Conservation (phyloP, 2,888 invertebrate species). For the Phortica okadai region DNA sequence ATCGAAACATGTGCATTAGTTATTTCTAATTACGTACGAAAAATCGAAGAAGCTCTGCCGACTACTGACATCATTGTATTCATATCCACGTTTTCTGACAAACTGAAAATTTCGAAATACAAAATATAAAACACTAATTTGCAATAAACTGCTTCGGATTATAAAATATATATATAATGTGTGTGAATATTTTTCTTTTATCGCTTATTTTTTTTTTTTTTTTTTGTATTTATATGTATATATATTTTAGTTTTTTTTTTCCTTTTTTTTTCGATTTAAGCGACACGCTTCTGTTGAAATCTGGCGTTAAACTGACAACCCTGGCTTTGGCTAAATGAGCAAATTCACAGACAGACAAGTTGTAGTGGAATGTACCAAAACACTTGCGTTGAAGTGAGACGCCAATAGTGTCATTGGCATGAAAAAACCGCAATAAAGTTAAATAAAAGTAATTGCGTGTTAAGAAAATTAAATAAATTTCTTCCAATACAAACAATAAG, state of each 20-base stretch:
- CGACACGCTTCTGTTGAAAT: not conserved
- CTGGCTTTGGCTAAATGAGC: conserved; percentile 27
- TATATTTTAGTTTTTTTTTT: conserved; percentile 11
- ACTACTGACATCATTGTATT: conserved; percentile 19
- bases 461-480: conserved; percentile 67
- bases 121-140: not conserved
- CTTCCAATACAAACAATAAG: conserved; percentile 66
- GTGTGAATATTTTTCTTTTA: not conserved
- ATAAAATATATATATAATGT: not conserved
- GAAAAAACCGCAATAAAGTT: conserved; percentile 67
- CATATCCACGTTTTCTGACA: not conserved
- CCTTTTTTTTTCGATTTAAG: conserved; percentile 43
- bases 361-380: not conserved
- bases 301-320: conserved; percentile 43
- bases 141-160: not conserved
- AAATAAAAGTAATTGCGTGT: conserved; percentile 70
- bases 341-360: not conserved
- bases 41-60: not conserved
- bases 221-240: not conserved
- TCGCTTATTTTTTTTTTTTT: not conserved
- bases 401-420: conserved; percentile 34
- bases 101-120: conserved; percentile 16
- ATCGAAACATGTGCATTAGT: not conserved
- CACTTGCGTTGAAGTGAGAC: conserved; percentile 46
- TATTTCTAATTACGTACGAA: conserved; percentile 1